A percentile compares a stretch with the other conserved stretches of the same genome.
These are phyloP conservation scores for Himantopus leucocephalus DNA, from an alignment of 2,113 vertebrate genomes.

Conservation along the genomic window DNA sequence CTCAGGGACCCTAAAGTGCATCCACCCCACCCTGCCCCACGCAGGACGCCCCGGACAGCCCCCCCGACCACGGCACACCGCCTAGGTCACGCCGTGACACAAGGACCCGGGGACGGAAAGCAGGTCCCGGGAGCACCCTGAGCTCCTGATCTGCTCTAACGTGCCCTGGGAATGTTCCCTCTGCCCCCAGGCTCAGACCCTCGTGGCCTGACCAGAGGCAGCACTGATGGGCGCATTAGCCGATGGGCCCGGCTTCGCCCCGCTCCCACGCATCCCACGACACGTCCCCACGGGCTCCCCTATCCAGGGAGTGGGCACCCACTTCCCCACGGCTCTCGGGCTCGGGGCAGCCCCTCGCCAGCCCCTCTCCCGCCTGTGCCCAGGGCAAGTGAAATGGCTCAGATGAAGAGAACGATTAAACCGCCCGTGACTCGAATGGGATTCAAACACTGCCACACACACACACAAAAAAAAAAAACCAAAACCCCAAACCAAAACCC, in stretches of 20 bases:
- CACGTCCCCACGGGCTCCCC: neutral
- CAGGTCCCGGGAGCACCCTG: neutral
- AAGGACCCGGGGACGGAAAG: neutral
- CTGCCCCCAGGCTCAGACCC: neutral
- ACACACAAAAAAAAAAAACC: neutral
- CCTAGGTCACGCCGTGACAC: neutral
- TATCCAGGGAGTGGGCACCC: no score
- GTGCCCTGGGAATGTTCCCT: neutral
- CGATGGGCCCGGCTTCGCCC: no score
- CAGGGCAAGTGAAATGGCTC: neutral
- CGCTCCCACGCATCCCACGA: neutral
- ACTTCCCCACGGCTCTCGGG: neutral
- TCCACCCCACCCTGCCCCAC: neutral
- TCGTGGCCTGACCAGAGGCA: neutral
- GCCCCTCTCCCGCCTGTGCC: neutral
- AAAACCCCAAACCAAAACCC: no score
- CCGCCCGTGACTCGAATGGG: accelerated
- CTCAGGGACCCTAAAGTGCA: neutral
- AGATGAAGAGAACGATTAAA: neutral
- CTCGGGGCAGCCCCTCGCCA: neutral
- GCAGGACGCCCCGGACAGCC: neutral
- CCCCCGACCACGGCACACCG: accelerated
- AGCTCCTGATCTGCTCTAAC: neutral
- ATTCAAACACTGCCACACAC: no score
- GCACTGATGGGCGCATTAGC: no score